phyloP scores from a whole-genome alignment of 1,140 invertebrate species.

The Caerostris darwini region DNA sequence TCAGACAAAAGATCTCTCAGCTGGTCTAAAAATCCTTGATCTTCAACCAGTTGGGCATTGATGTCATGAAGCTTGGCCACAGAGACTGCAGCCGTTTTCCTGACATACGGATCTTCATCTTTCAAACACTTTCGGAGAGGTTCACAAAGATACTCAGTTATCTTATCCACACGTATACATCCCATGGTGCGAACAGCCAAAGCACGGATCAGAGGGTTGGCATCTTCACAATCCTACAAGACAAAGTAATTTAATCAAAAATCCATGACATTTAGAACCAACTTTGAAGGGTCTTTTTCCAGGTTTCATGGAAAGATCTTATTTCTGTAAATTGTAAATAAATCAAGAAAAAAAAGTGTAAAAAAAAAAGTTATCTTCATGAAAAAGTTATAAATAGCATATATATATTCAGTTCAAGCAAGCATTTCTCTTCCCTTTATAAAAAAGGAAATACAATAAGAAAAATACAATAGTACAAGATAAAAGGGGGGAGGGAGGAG shows the following conservation, averaged over 20 bases:
- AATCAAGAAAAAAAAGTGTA: background rate
- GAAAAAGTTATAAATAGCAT: too few relatives aligned
- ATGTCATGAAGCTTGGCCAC: conserved; percentile 99
- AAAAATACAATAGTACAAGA: too few relatives aligned
- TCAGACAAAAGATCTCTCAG: conserved; percentile 98
- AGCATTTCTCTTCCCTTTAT: too few relatives aligned
- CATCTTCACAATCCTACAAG: conserved; percentile 98
- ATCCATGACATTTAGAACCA: too few relatives aligned
- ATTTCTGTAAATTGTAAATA: background rate
- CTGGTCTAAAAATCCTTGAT: conserved; percentile 98
- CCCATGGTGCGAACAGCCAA: conserved; percentile 99
- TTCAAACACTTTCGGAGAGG: conserved; percentile 98
- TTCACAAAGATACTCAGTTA: conserved; percentile 99
- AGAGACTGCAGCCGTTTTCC: conserved; percentile 99
- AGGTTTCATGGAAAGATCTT: background rate
- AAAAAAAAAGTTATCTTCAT: too few relatives aligned
- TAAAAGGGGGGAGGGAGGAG: too few relatives aligned
- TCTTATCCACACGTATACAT: conserved; percentile 99
- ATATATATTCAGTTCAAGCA: too few relatives aligned
- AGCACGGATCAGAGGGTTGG: conserved; percentile 98
- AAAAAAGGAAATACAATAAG: too few relatives aligned
- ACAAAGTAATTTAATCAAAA: background rate
- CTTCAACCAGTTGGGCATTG: conserved; percentile 97
- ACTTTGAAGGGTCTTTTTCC: too few relatives aligned
- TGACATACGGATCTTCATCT: conserved; percentile 99